Conservation (phyloP, 1,140 invertebrate species). For the Anastrepha ludens region DNA sequence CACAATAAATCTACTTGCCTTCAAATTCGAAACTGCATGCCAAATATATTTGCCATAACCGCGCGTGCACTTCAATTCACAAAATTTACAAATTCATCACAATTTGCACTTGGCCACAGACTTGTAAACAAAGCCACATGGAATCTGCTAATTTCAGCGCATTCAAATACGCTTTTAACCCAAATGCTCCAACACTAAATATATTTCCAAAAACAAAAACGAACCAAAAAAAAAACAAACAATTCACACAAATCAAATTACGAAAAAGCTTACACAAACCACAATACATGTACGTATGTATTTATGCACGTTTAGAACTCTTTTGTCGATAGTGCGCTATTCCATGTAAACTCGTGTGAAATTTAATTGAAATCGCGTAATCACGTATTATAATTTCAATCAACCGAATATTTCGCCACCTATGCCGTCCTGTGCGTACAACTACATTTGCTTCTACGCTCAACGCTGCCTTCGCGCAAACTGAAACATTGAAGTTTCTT, state of each 20-base stretch:
- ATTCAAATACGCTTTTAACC: background rate
- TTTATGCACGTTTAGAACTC: background rate
- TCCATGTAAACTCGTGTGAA: background rate
- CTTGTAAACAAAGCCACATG: background rate
- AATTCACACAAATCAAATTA: background rate
- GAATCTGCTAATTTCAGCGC: background rate
- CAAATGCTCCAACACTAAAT: background rate
- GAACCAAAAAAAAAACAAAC: background rate
- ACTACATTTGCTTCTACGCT: background rate
- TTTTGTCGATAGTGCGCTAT: background rate
- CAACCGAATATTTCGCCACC: background rate
- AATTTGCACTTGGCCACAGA: background rate
- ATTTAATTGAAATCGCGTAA: constrained; percentile 25
- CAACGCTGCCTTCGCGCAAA: background rate
- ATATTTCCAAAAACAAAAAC: background rate
- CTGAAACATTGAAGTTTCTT: constrained; percentile 44
- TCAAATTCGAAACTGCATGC: background rate
- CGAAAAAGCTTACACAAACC: background rate
- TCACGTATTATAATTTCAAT: constrained; percentile 36
- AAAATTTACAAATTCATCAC: background rate
- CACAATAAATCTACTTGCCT: too few species aligned
- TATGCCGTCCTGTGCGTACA: background rate
- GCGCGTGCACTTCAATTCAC: background rate
- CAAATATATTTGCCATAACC: background rate
- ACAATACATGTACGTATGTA: background rate